These are phyloP conservation scores for chimpanzee (Pan troglodytes) DNA, from an alignment of 2,113 vertebrate genomes.

Conservation along the genomic window DNA sequence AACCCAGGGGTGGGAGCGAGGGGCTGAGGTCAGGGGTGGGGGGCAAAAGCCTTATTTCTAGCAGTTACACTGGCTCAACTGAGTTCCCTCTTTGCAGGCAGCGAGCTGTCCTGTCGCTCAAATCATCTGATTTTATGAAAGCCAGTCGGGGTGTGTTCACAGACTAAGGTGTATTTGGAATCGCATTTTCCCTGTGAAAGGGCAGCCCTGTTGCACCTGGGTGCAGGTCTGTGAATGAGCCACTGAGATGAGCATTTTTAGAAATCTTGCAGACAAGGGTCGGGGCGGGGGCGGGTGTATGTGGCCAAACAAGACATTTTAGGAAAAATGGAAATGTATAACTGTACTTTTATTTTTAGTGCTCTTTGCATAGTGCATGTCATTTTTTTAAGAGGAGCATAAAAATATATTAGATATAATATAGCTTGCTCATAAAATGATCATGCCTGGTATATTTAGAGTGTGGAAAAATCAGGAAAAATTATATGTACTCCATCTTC, in stretches of 20 bases:
- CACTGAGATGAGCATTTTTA: accelerated
- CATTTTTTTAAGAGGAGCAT: neutral
- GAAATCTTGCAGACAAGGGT: neutral
- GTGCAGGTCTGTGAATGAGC: neutral
- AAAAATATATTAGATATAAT: neutral
- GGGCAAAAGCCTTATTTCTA: neutral
- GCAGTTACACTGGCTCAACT: neutral
- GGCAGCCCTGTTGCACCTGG: neutral
- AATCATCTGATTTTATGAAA: neutral
- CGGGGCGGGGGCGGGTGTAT: accelerated
- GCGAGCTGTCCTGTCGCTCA: neutral
- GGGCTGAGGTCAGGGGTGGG: too few relatives aligned
- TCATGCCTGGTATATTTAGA: neutral
- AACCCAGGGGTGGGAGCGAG: neutral
- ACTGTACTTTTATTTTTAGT: neutral
- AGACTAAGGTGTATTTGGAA: neutral
- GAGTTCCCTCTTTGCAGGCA: neutral
- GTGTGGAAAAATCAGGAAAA: neutral
- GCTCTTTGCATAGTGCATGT: neutral
- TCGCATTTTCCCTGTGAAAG: neutral
- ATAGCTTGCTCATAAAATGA: neutral
- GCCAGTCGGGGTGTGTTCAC: accelerated
- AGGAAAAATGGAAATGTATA: neutral
- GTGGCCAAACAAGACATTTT: neutral
- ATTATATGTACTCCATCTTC: neutral